These are phyloP conservation scores for Gastracanthus pulcherrimus DNA, from an alignment of 2,888 invertebrate genomes.

Conservation along the genomic window DNA sequence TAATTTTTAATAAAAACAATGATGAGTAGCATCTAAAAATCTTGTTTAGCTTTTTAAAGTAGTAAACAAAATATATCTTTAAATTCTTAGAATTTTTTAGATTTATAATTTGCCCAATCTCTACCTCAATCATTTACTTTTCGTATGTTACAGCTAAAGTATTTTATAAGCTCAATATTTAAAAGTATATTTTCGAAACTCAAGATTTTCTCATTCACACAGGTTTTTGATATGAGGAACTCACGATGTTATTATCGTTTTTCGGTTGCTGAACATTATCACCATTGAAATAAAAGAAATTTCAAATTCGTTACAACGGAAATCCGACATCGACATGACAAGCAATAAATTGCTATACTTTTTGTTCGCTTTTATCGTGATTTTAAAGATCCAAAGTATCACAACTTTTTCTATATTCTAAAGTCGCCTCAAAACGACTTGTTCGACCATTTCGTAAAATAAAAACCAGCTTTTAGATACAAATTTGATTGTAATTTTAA, in stretches of 20 bases:
- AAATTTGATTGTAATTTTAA: slow-evolving; percentile 47
- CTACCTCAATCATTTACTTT: neutral
- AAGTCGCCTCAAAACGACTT: slow-evolving; percentile 18
- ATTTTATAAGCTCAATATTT: slow-evolving; percentile 37
- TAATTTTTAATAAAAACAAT: slow-evolving; percentile 16
- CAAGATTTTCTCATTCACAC: slow-evolving; percentile 47
- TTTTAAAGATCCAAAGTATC: slow-evolving; percentile 54
- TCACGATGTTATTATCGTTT: slow-evolving; percentile 40
- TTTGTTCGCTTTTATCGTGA: slow-evolving; percentile 55
- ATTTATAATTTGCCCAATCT: slow-evolving; percentile 21
- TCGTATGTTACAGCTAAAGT: slow-evolving; percentile 39
- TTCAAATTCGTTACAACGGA: slow-evolving; percentile 38
- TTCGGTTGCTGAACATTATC: slow-evolving; percentile 26
- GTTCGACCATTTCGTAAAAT: slow-evolving; percentile 35
- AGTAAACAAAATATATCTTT: slow-evolving; percentile 31
- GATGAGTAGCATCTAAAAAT: neutral
- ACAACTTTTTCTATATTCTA: slow-evolving; percentile 50
- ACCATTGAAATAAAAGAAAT: slow-evolving; percentile 29
- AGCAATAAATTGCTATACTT: slow-evolving; percentile 40
- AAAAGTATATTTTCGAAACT: slow-evolving; percentile 52
- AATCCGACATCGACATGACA: slow-evolving; percentile 36
- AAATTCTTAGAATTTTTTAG: slow-evolving; percentile 8
- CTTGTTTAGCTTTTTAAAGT: slow-evolving; percentile 17
- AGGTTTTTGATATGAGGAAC: slow-evolving; percentile 51
- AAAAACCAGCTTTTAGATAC: slow-evolving; percentile 40